These are phyloP conservation scores for Limnephilus rhombicus DNA, from an alignment of 2,888 invertebrate genomes.

Conservation along the genomic window DNA sequence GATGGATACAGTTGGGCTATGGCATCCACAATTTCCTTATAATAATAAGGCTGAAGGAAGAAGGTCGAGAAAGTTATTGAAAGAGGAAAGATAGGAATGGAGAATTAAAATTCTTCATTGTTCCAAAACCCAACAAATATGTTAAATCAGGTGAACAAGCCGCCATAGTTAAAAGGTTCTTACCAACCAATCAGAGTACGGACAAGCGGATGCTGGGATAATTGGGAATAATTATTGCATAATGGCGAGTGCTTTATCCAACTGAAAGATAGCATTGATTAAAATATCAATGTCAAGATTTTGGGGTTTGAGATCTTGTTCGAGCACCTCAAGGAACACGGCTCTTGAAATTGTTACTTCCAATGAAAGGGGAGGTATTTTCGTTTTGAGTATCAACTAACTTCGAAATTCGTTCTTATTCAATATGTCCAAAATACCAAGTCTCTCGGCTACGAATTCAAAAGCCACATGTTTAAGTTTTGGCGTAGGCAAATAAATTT, in stretches of 20 bases:
- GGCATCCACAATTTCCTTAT: too few species aligned
- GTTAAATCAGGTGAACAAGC: not conserved
- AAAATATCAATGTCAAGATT: not conserved
- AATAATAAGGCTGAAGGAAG: too few species aligned
- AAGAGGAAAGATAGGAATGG: not conserved
- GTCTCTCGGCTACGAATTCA: too few species aligned
- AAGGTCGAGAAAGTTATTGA: not conserved
- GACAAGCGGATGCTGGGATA: not conserved
- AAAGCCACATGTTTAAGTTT: too few species aligned
- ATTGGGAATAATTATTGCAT: not conserved
- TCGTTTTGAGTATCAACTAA: too few species aligned
- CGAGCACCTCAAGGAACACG: not conserved
- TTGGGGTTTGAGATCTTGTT: not conserved
- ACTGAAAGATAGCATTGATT: not conserved
- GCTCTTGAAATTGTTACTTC: not conserved
- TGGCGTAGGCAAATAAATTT: too few species aligned
- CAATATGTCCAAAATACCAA: too few species aligned
- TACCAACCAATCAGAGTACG: not conserved
- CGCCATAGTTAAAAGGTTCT: not conserved
- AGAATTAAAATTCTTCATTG: not conserved
- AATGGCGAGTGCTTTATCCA: not conserved
- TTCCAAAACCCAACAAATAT: not conserved
- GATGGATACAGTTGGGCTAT: too few species aligned
- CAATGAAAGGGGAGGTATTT: too few species aligned
- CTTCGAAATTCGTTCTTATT: too few species aligned